Conservation (phyloP, 2,113 vertebrate species). For the Oncorhynchus clarkii region DNA sequence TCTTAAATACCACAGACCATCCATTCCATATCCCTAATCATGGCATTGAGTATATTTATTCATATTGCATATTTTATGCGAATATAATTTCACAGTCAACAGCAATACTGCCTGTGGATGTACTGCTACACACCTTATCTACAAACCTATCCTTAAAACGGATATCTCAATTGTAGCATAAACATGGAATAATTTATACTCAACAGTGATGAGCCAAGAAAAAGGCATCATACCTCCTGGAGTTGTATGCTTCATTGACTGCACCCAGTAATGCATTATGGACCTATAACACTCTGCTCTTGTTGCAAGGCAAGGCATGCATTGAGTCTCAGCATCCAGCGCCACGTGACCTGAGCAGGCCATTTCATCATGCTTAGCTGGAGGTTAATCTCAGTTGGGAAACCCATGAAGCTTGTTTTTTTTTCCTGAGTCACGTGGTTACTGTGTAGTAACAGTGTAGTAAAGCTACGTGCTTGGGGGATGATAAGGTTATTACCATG, state of each 20-base stretch:
- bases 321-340: conserved; percentile 27
- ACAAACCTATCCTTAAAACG: too few species aligned
- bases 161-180: too few species aligned
- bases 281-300: background rate
- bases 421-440: background rate
- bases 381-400: conserved; percentile 41
- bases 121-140: too few species aligned
- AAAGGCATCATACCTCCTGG: background rate
- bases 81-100: too few species aligned
- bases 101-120: too few species aligned
- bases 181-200: background rate
- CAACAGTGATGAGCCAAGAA: background rate
- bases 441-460: conserved; percentile 1
- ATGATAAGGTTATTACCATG: background rate
- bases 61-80: background rate
- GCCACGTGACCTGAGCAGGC: conserved; percentile 37
- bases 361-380: conserved; percentile 45
- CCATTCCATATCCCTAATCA: background rate
- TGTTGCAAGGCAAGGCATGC: conserved; percentile 21
- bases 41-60: background rate
- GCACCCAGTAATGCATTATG: background rate
- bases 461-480: background rate
- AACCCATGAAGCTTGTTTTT: conserved; percentile 11
- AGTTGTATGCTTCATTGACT: conserved; percentile 1
- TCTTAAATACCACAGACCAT: background rate